Conservation (phyloP, 2,113 vertebrate genomes). For the Martes martes region DNA sequence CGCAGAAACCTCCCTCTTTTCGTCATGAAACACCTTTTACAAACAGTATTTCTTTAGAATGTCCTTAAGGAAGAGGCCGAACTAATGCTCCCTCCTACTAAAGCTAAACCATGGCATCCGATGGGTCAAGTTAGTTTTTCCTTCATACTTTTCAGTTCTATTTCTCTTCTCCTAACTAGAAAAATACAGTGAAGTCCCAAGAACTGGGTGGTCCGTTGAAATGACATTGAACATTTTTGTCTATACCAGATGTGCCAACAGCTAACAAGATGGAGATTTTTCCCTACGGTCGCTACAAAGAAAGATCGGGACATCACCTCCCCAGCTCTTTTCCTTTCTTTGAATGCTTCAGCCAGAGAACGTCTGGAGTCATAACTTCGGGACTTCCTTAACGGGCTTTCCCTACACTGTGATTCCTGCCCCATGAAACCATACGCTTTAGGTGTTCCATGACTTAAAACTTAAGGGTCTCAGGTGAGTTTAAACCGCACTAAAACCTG, state of each 20-base stretch:
- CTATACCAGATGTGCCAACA: background rate
- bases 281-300: background rate
- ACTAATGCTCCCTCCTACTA: background rate
- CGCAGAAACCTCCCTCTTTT: background rate
- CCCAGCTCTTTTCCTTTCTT: slow-evolving; percentile 4
- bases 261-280: background rate
- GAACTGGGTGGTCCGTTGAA: background rate
- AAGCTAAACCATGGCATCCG: background rate
- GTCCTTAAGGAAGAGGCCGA: background rate
- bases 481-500: slow-evolving; percentile 57
- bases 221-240: slow-evolving; percentile 3
- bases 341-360: slow-evolving; percentile 21
- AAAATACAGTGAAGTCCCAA: background rate
- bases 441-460: slow-evolving; percentile 59
- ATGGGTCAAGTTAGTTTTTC: background rate
- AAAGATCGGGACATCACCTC: background rate
- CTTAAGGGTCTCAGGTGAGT: slow-evolving; percentile 58
- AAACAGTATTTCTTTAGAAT: background rate
- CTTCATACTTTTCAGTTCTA: background rate
- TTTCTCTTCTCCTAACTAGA: background rate
- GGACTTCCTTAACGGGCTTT: slow-evolving; percentile 28
- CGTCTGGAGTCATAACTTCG: slow-evolving; percentile 1
- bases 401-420: slow-evolving; percentile 14
- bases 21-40: background rate
- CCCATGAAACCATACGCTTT: slow-evolving; percentile 33